Conservation (phyloP, 2,797 vertebrate genomes). For the Xiphorhynchus erythropygius region DNA sequence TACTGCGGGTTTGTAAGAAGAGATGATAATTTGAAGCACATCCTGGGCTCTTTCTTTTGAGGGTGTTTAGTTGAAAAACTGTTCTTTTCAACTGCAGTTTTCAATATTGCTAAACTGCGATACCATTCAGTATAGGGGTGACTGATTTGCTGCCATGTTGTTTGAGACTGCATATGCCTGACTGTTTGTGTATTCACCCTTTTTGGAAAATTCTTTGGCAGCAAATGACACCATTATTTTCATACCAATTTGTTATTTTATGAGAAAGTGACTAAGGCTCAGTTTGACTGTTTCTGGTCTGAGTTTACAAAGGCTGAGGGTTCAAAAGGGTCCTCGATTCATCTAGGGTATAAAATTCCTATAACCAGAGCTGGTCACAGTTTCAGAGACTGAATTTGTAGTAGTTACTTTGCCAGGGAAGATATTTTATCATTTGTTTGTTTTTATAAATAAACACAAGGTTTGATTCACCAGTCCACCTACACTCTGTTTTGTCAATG, state of each 20-base stretch:
- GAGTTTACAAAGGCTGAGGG: neutral
- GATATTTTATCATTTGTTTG: neutral
- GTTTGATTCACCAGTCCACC: neutral
- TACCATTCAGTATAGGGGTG: neutral
- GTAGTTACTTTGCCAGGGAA: neutral
- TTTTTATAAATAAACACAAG: neutral
- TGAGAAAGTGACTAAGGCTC: neutral
- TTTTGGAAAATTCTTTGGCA: neutral
- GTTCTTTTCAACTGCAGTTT: neutral
- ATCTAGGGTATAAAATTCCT: neutral
- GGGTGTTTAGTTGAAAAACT: neutral
- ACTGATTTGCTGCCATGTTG: neutral
- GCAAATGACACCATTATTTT: constrained; percentile 8
- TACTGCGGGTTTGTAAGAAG: neutral
- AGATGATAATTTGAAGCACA: constrained; percentile 27
- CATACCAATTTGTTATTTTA: neutral
- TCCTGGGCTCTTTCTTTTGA: neutral
- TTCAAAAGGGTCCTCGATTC: neutral
- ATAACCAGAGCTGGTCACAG: neutral
- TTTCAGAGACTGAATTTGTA: neutral
- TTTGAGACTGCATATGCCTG: constrained; percentile 3
- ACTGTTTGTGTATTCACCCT: neutral
- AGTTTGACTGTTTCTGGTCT: neutral
- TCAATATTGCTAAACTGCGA: neutral
- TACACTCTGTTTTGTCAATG: neutral